Evolutionary conservation across 2,797 vertebrate genomes (phyloP), one percentile per base, ranked within the genome.

Genomic region (Amphiprion clarkii): DNA sequence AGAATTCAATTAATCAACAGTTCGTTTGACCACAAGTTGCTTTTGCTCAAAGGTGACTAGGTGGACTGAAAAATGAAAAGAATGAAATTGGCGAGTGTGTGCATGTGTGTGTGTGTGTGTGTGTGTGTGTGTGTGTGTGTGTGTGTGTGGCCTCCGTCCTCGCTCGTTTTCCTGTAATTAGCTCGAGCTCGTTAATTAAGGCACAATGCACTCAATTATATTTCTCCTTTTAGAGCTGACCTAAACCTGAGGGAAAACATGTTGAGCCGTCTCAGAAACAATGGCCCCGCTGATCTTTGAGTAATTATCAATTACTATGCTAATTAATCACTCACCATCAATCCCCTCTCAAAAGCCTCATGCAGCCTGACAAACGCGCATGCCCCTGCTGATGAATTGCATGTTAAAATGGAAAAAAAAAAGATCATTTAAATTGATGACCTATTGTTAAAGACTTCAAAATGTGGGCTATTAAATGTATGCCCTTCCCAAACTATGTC

Each of bases 291-390:
- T 90, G 92, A 93, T 94, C 92, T 92, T 89, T 84, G 87, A 89
- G 88, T 93, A 93, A 94, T 94, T 93, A 94, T 92, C 88, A 92
- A 92, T 93, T 89, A 93, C 89, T 80, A 87, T 83, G 87, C 78
- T 92, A 93, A 94, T 95, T 90, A 74, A 91, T 94, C 91, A 92
- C 85, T 87, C 88, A 79, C 63, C 71, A 76, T 93, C 90, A 89
- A 85, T 81, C 69, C 64, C 54, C 44, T 68, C 76, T 55, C 74
- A 83, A 75, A 85, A 75, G 67, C 83, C 23, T 76, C 79, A 71
- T 60, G 67, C 66, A 69, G 58, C 31, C 69, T 78, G 79, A 86
- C 65, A 84, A 82, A 81, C 17, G 42, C 17, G 16, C 55, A 44
- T 60, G 70, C 66, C 61, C 61, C 70, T 52, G 4, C 58, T 88